Percentiles rank a stretch among this genome's conserved stretches.
These are phyloP conservation scores for Lutraria rhynchaena DNA, from an alignment of 1,140 invertebrate species.

Conservation along the genomic window DNA sequence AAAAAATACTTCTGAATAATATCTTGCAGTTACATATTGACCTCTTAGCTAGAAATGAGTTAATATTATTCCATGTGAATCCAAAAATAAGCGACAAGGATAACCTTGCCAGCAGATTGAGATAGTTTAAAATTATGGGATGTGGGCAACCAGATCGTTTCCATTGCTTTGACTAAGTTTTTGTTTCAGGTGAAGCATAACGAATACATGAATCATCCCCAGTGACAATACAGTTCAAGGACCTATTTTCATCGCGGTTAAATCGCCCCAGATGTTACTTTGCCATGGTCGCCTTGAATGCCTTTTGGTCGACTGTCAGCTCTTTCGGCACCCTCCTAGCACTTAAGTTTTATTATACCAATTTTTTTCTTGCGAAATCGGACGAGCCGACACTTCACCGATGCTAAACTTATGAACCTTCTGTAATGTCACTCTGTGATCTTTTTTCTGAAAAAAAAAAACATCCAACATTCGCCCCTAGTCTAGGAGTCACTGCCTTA, in stretches of 20 bases:
- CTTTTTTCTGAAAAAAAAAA: too few species aligned
- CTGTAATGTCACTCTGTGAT: too few species aligned
- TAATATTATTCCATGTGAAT: background rate
- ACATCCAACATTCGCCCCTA: background rate
- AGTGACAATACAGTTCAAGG: background rate
- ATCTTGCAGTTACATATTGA: too few species aligned
- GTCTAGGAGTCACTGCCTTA: too few species aligned
- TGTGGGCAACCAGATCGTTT: background rate
- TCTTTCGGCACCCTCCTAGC: background rate
- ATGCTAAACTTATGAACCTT: background rate
- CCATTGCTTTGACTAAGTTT: too few species aligned
- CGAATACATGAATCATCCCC: background rate
- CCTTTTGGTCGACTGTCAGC: background rate
- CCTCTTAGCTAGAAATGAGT: too few species aligned
- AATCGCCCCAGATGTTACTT: too few species aligned
- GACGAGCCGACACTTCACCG: background rate
- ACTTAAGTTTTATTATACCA: background rate
- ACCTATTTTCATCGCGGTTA: background rate
- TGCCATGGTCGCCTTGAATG: background rate
- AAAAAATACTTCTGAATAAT: too few species aligned
- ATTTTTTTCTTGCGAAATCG: background rate
- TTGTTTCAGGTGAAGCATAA: background rate
- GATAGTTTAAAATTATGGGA: background rate
- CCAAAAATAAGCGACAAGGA: constrained; percentile 3
- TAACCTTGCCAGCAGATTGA: background rate